These are phyloP conservation scores for Eristalinus aeneus DNA, from an alignment of 2,888 invertebrate species.

Conservation along the genomic window DNA sequence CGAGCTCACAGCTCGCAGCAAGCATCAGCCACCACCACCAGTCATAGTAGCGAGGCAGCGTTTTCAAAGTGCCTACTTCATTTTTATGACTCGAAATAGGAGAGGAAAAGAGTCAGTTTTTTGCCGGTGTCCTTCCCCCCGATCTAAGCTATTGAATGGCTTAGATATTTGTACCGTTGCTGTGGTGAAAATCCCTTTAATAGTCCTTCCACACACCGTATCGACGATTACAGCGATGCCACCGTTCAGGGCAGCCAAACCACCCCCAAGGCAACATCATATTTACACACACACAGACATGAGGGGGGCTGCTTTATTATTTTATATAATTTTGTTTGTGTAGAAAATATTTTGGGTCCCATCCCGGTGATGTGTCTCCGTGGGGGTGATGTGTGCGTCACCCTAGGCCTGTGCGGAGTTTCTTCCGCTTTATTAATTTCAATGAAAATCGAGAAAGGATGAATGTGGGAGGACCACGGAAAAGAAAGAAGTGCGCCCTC, in stretches of 20 bases:
- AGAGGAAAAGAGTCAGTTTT: constrained; percentile 26
- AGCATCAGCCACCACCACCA: no score
- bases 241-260: constrained; percentile 56
- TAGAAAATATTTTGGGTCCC: constrained; percentile 60
- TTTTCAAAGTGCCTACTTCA: constrained; percentile 64
- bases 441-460: constrained; percentile 70
- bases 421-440: constrained; percentile 76
- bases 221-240: constrained; percentile 37
- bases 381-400: constrained; percentile 19
- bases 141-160: constrained; percentile 29
- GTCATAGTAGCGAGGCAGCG: constrained; percentile 44
- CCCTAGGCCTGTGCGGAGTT: constrained; percentile 8
- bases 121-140: not conserved
- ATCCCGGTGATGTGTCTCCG: constrained; percentile 30
- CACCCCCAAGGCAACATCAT: constrained; percentile 35
- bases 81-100: constrained; percentile 58
- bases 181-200: constrained; percentile 72
- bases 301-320: constrained; percentile 56
- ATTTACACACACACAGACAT: constrained; percentile 19
- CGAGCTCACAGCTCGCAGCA: no score
- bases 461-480: constrained; percentile 48
- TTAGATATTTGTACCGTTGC: constrained; percentile 59
- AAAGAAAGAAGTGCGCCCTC: constrained; percentile 74
- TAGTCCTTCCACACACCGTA: constrained; percentile 46
- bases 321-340: constrained; percentile 68